Base-by-base conservation (phyloP, 64 coral and sea anemone species). In the Pachyseris speciosa region DNA sequence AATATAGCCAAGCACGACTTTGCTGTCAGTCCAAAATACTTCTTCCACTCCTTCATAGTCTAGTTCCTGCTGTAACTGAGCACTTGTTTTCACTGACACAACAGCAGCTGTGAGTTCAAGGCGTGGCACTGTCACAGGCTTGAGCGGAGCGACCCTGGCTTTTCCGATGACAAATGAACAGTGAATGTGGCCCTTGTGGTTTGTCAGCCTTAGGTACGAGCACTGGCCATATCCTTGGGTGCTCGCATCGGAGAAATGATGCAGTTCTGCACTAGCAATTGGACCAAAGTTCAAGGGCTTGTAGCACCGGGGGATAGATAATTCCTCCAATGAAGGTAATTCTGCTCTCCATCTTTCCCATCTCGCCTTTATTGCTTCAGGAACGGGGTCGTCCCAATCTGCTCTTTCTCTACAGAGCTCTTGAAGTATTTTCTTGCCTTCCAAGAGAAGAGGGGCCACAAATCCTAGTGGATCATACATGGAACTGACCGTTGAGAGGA, bases 21-120 rank as follows among this genome's bases (percentile, higher is more conserved):
- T 72, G 38, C 68, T 72, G 68, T 86, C 83, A 25, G 33, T 86
- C 83, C 83, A 86, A 43, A 68, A 68, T 12, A 67, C 58, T 47
- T 86, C 83, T 12, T 86, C 20, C 3, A 17, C 1, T 20, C 49
- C 61, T 19, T 50, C 30, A 20, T 33, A 48, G 0, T 74, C 67
- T 30, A 87, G 22, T 37, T 74, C 85, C 33, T 37, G 66, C 25
- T 49, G 53, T n/a, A 87, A 20, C 44, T 87, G 85, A 16, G 2
- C 30, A 13, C 31, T 41, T 37, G 38, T 31, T 22, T 72, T 72
- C 7, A 72, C 68, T 9, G 68, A 72, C 13, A 34, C 30, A 9
- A 72, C 31, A 13, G 68, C 68, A 41, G 68, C 68, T 31, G 68
- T 72, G 31, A 72, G 68, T 72, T 72, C 12, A 7, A 72, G 65